Evolutionary conservation across 2,113 vertebrate genomes (phyloP).

Genomic region (Erythrolamprus reginae): DNA sequence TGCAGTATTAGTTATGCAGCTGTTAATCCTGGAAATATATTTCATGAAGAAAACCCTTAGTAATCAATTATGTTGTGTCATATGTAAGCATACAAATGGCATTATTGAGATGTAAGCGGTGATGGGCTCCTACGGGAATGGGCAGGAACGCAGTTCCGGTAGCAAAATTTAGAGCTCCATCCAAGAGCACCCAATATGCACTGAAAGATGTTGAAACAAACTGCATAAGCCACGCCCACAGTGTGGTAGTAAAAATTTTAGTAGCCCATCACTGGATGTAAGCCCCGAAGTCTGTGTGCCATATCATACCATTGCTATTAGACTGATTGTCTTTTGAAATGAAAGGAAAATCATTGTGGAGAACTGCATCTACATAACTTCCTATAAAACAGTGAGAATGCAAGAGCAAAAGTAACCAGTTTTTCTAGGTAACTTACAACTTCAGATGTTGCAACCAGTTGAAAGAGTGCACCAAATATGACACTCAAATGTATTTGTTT

Average conservation of each 20-base stretch:
- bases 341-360: not conserved
- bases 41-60: not conserved
- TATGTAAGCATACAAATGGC: not conserved
- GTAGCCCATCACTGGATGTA: too few species aligned
- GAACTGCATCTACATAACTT: not conserved
- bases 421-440: not conserved
- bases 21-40: not conserved
- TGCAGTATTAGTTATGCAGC: not conserved
- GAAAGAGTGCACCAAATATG: not conserved
- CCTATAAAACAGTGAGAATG: not conserved
- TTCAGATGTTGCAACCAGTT: not conserved
- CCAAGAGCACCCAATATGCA: too few species aligned
- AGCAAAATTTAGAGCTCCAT: too few species aligned
- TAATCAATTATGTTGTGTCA: not conserved
- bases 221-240: too few species aligned
- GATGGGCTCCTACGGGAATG: too few species aligned
- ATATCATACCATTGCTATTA: not conserved
- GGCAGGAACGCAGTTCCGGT: too few species aligned
- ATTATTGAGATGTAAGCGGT: not conserved
- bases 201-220: too few species aligned
- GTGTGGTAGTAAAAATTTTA: too few species aligned
- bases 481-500: not conserved
- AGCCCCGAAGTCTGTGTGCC: not conserved
- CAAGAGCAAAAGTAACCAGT: not conserved
- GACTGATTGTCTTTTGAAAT: not conserved